Percentiles rank a stretch among this genome's conserved stretches.
phyloP scores from a whole-genome alignment of 2,797 vertebrate species.

The Otus scops region DNA sequence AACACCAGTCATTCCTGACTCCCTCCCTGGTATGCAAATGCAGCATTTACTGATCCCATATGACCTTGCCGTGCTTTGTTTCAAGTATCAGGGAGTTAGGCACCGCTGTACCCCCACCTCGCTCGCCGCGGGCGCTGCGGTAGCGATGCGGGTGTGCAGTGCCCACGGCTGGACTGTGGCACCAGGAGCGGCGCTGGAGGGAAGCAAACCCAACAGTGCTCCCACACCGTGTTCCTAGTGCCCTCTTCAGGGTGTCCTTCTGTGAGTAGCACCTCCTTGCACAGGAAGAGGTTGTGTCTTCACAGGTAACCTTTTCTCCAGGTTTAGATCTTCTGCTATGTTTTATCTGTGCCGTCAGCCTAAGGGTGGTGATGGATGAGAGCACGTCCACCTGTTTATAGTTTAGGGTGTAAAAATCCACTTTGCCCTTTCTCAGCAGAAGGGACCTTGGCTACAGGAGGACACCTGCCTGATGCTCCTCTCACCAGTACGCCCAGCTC shows the following conservation, averaged over 20 bases:
- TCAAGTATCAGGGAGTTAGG: fast-evolving
- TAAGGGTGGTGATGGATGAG: not conserved
- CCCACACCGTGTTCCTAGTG: not conserved
- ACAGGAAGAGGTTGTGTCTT: not conserved
- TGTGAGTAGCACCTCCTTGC: not conserved
- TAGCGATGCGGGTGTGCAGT: fast-evolving
- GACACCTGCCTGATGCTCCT: not conserved
- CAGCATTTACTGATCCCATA: not conserved
- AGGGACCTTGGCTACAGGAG: fast-evolving
- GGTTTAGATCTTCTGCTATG: fast-evolving
- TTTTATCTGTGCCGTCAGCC: not conserved
- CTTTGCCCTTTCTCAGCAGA: not conserved
- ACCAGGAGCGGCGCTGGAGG: fast-evolving
- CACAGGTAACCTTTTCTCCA: not conserved
- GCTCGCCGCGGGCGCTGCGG: fast-evolving
- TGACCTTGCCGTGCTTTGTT: not conserved
- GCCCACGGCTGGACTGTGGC: not conserved
- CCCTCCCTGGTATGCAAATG: not conserved
- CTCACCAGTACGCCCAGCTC: not conserved
- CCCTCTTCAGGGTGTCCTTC: not conserved
- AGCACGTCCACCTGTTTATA: fast-evolving
- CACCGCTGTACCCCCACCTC: not conserved
- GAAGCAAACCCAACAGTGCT: not conserved
- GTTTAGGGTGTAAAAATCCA: not conserved
- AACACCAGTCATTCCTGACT: not conserved